Evolutionary conservation across 2,113 vertebrate species (phyloP), one percentile per base, ranked within the genome.

Genomic region (Peromyscus leucopus): DNA sequence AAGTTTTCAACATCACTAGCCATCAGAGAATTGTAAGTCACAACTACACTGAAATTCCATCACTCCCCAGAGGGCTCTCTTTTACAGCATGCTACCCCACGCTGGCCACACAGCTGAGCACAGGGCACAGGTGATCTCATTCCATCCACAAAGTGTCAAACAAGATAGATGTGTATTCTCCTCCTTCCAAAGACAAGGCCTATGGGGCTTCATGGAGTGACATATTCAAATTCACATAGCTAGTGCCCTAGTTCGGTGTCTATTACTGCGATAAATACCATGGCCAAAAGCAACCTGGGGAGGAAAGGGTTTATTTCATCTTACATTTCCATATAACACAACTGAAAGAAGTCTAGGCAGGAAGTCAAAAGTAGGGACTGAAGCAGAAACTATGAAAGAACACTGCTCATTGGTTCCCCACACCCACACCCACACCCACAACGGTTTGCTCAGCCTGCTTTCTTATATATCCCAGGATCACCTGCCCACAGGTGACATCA

Each of bases 201-300:
- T 65, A 12, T 28, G 80, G 74, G n/a, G 57, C n/a, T 55, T 36
- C 10, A 0, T 7, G 10, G 59, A 61, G 22, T 21, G 26, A 31
- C 24, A n/a, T 83, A 26, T 10, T 84, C n/a, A 4, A 10, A 22
- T 61, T 69, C 10, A 39, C 0, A 0, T 1, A 67, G 65, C 61
- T 46, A 46, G 26, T 4, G 26, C 4, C n/a, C 59, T 10, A 10
- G 59, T 63, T 31, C 31, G 8, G 82, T 65, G 46, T 65, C 39
- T 46, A 65, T 85, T 61, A 42, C 57, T 84, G n/a, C 24, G 22
- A 63, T 63, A 63, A 63, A 84, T 17, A 42, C 24, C n/a, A 4
- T 28, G 39, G 8, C 59, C 82, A 65, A 85, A 61, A 46, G 39
- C 7, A 85, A 57, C 39, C 8, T 42, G 82, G 24, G 22, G 26